A percentile compares a stretch with the other conserved stretches of the same genome.
Conservation (phyloP, 1,140 invertebrate species). For the Solenopsis fugax region DNA sequence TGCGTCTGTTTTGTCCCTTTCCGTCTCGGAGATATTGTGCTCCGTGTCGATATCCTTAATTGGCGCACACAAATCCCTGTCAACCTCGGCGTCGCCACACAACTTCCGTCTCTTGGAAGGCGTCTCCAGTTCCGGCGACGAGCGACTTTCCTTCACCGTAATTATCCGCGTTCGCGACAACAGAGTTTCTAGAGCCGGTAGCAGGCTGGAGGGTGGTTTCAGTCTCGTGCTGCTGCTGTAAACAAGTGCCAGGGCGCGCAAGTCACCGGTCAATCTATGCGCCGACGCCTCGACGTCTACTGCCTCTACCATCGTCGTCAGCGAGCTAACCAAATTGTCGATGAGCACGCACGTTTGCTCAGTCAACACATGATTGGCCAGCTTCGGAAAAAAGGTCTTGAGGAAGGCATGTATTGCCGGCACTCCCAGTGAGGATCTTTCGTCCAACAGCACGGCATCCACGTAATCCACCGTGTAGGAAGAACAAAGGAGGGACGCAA, state of each 20-base stretch:
- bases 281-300: constrained; percentile 86
- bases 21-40: constrained; percentile 64
- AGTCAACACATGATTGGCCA: constrained; percentile 88
- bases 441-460: constrained; percentile 93
- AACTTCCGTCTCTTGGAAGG: constrained; percentile 85
- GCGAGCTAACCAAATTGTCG: constrained; percentile 87
- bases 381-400: constrained; percentile 94
- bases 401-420: constrained; percentile 94
- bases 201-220: constrained; percentile 80
- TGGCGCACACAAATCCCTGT: constrained; percentile 64
- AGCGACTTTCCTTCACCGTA: constrained; percentile 78
- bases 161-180: constrained; percentile 79
- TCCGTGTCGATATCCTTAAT: constrained; percentile 66
- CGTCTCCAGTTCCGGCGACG: constrained; percentile 79
- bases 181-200: constrained; percentile 80
- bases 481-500: constrained; percentile 92
- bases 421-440: constrained; percentile 92
- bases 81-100: constrained; percentile 70
- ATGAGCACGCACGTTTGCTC: constrained; percentile 88
- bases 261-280: constrained; percentile 87
- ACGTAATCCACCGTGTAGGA: constrained; percentile 94
- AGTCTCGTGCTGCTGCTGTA: constrained; percentile 85
- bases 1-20: constrained; percentile 70
- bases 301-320: constrained; percentile 86
- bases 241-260: constrained; percentile 87